These are phyloP conservation scores for Hipparchia sbordonii DNA, from an alignment of 2,888 invertebrate genomes.

Conservation along the genomic window DNA sequence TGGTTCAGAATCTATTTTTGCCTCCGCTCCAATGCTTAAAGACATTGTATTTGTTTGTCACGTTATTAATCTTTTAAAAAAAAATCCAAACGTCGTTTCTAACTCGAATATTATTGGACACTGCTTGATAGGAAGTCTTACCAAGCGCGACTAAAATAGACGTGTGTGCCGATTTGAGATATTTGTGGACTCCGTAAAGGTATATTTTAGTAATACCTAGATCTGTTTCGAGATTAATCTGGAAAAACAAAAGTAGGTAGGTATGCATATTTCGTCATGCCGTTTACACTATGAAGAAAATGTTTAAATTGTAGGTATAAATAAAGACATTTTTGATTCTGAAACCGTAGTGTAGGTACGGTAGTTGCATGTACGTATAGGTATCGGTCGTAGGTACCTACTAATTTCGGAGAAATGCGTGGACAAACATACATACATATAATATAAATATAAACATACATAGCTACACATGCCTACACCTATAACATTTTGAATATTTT, in stretches of 20 bases:
- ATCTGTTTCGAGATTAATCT: constrained; percentile 29
- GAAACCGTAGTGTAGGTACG: too few species aligned
- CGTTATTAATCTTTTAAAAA: neutral
- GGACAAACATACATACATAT: too few species aligned
- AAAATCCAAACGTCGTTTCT: constrained; percentile 41
- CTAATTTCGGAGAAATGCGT: too few species aligned
- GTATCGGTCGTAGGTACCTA: too few species aligned
- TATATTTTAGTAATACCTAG: neutral
- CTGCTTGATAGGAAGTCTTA: constrained; percentile 40
- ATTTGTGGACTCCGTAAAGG: constrained; percentile 12
- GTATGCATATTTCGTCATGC: neutral
- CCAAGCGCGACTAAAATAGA: constrained; percentile 33
- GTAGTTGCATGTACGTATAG: too few species aligned
- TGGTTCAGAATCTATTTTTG: constrained; percentile 66
- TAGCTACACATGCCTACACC: too few species aligned
- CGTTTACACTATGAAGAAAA: neutral
- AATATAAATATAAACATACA: too few species aligned
- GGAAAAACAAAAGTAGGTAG: constrained; percentile 1
- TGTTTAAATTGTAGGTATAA: neutral
- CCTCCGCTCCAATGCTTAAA: constrained; percentile 60
- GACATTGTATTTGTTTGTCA: constrained; percentile 53
- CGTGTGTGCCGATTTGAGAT: constrained; percentile 19
- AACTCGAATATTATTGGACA: constrained; percentile 46
- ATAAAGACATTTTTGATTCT: too few species aligned
- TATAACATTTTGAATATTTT: too few species aligned